These are phyloP conservation scores for Tortrix viridana DNA, from an alignment of 2,888 invertebrate species.

Conservation along the genomic window DNA sequence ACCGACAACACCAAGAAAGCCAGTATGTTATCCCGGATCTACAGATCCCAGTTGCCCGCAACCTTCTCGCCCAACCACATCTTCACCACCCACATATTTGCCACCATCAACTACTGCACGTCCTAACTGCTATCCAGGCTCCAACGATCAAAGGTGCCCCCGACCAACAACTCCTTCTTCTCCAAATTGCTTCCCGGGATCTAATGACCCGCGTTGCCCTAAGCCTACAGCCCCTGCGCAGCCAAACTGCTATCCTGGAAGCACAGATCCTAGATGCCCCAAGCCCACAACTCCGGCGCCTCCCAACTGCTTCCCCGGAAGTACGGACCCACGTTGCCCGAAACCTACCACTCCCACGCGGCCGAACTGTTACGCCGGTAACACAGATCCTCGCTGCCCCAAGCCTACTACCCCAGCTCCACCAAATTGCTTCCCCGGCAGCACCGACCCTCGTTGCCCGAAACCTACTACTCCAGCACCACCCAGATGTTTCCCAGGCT, in stretches of 20 bases:
- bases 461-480: conserved; percentile 46
- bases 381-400: conserved; percentile 52
- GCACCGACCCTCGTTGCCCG: conserved; percentile 46
- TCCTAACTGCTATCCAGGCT: conserved; percentile 42
- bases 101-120: conserved; percentile 25
- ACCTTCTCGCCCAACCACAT: conserved; percentile 35
- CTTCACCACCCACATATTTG: conserved; percentile 29
- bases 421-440: conserved; percentile 51
- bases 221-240: conserved; percentile 38
- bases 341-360: conserved; percentile 45
- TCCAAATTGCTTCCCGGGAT: conserved; percentile 40
- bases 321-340: conserved; percentile 51
- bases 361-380: conserved; percentile 52
- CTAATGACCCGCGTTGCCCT: conserved; percentile 39
- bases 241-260: conserved; percentile 44
- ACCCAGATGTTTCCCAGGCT: conserved; percentile 49
- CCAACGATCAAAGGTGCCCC: conserved; percentile 51
- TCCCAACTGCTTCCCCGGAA: conserved; percentile 49
- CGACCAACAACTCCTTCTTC: conserved; percentile 40
- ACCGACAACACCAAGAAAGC: conserved; percentile 39
- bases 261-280: conserved; percentile 50
- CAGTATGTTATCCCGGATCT: conserved; percentile 53
- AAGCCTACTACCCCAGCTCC: conserved; percentile 47
- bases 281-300: conserved; percentile 33
- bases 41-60: conserved; percentile 49